Evolutionary conservation across 2,113 vertebrate species (phyloP), one percentile per base, ranked within the genome.

Genomic region (Picathartes gymnocephalus): DNA sequence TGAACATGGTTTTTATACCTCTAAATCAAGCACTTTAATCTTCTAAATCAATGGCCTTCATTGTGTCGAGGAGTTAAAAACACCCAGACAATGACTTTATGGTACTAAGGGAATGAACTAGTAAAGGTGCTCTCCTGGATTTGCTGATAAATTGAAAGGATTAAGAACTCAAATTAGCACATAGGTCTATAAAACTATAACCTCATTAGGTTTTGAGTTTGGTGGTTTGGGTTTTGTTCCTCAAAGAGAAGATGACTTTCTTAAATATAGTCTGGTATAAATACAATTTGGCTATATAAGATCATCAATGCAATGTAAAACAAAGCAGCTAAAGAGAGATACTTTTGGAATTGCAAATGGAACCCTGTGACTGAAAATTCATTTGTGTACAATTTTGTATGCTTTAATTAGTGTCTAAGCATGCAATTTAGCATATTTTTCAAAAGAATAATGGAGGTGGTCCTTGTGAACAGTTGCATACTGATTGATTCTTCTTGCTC

Each of bases 371-470:
- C 80, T 91, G 69, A 86, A 89, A 89, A 87, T 44, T 87, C 72
- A 51, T 71, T 93, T 93, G 40, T 91, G 54, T 86, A 68, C 56
- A 72, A 60, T 92, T 93, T 89, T 84, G 17, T 81, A 53, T 81
- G 81, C 77, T 90, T 95, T 89, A 85, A 70, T 94, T 88, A 79
- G n/a, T 83, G 31, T 84, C 81, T 92, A 72, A 81, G 30, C 47
- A 78, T 74, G 44, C 53, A 79, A 87, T 79, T 79, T 65, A 76
- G 37, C 42, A 48, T 93, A 68, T 69, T 93, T 94, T 93, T 93
- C 57, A 64, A 84, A 93, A 71, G 77, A 64, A 89, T 84, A 81
- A 89, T 78, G 44, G 40, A 81, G 50, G 45, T 76, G 24, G 27
- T 65, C 92, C 78, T 72, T 92, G 51, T 80, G 91, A 68, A 76